Base-by-base conservation (phyloP, 2,888 invertebrate species). In the Creontiades dilutus region DNA sequence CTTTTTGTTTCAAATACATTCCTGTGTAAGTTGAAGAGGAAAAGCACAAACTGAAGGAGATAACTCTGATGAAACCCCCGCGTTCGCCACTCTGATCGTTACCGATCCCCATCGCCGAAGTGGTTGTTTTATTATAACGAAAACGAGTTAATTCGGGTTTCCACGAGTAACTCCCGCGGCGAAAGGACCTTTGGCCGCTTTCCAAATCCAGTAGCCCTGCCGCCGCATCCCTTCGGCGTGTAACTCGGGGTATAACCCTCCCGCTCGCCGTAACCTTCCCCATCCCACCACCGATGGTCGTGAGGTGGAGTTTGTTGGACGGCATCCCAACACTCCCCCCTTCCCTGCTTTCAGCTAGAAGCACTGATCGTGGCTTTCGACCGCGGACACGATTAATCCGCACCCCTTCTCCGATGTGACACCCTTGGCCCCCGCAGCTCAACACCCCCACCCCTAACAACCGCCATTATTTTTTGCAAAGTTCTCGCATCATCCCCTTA, bases 321-420 rank as follows among this genome's bases (percentile, higher is more conserved):
- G 68, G 68, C 23, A 23, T 68, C 68, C 68, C 68, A 68, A 68
- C 68, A 68, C 23, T 9, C 27, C 23, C 23, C 68, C 68, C 68
- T 12, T 23, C 7, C 57, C 57, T n/a, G n/a, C n/a, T n/a, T 1
- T 57, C 57, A 57, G 7, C 23, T 68, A 23, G n/a, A 68, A 68
- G 68, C 68, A n/a, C 68, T 68, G 68, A 68, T 23, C 68, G 68
- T 23, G 68, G 68, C 68, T 68, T 68, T 68, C 68, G 23, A 68
- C 68, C 68, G 68, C 68, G 68, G 68, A 68, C 68, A 68, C 68
- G 68, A 68, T 68, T 68, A 68, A 68, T 68, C 68, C 68, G 68
- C 68, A 23, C 68, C 68, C 68, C 68, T 68, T 19, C 68, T 68
- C 23, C 68, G 12, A 23, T 68, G 68, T 68, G 68, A 68, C 68